Conservation (phyloP, 2,113 vertebrate species). For the Etia nguti region DNA sequence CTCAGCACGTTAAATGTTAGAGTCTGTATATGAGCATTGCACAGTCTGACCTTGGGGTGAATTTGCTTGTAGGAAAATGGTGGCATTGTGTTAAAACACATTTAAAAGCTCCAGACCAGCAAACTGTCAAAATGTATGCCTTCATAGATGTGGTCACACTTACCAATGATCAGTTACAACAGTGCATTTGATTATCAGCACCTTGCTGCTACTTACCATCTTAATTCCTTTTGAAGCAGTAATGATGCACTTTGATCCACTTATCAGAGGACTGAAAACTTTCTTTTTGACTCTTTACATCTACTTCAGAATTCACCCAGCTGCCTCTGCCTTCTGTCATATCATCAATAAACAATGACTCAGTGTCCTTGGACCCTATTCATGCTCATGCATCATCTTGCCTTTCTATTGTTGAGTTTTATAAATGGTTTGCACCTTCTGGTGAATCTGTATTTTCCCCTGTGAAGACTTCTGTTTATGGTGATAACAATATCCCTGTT, state of each 20-base stretch:
- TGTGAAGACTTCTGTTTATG: not conserved
- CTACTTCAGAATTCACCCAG: not conserved
- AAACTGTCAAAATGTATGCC: not conserved
- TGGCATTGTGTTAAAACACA: not conserved
- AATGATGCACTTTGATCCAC: not conserved
- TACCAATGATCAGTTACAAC: not conserved
- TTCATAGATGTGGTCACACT: not conserved
- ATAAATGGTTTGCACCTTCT: not conserved
- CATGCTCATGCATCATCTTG: not conserved
- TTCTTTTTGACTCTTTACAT: not conserved
- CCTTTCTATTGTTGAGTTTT: not conserved
- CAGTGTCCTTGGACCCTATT: not conserved
- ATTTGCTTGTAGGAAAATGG: not conserved
- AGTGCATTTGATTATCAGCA: not conserved
- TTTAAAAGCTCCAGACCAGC: not conserved
- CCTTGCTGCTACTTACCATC: not conserved
- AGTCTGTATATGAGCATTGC: not conserved
- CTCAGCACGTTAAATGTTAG: no score
- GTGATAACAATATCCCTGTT: not conserved
- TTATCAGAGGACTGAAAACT: not conserved
- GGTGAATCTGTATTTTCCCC: not conserved
- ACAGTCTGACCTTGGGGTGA: not conserved
- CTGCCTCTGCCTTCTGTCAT: not conserved
- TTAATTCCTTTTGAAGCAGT: not conserved
- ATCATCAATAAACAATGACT: not conserved